Base-by-base conservation (phyloP, 2,888 invertebrate genomes). In the Ephialtes manifestator region DNA sequence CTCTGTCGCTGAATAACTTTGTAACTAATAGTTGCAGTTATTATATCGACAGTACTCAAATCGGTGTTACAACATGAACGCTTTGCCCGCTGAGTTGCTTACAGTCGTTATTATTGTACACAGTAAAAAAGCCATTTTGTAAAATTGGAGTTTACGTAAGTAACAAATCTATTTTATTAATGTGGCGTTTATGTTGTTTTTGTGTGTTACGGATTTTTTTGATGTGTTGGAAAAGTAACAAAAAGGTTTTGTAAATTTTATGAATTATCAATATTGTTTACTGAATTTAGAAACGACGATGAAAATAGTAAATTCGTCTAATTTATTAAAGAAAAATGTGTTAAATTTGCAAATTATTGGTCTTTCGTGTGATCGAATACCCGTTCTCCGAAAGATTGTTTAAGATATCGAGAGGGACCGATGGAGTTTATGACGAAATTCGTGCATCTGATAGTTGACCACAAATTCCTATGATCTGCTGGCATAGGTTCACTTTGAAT, bases 1-100 rank as follows among this genome's bases (percentile, higher is more conserved):
- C 48, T 68, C 46, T 48, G 58, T 76, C 58, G 55, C 58, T 68
- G 48, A 67, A 76, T 76, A 75, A 63, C 75, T 81, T 58, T 31
- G 81, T 39, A 81, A 63, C 48, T 65, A 53, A 51, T 65, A 51
- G 76, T 53, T 76, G 63, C 31, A 65, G 65, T 51, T 24, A 15
- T 51, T 60, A 51, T 51, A 65, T 31, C 46, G 39, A 8, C 35
- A 53, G 76, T 31, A 48, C 39, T 63, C 24, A 31, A 51, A 65
- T 76, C 35, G 35, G 35, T 63, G 35, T 65, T 51, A 65, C 65
- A 63, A 31, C 63, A 53, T 65, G 39, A 53, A 15, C n/a, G 51
- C 13, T 15, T 58, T 28, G 13, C 28, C 11, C 24, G 15, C 2
- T 58, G 4, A 20, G 24, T 0, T 10, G 20, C 4, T 24, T 55